Base-by-base conservation (phyloP, 2,113 vertebrate genomes). In the Sporophila hypoxantha region DNA sequence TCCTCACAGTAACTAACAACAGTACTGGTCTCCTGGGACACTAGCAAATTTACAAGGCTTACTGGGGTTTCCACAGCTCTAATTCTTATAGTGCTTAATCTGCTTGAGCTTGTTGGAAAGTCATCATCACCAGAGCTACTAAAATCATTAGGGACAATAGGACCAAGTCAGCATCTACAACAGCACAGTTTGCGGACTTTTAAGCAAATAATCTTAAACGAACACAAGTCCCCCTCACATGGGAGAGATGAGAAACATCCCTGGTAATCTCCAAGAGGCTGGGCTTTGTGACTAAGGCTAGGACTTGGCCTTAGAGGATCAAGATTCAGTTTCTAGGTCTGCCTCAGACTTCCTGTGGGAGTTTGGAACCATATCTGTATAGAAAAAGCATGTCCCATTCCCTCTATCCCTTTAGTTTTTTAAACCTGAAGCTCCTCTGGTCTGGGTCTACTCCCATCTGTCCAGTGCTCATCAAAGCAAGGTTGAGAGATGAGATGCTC, bases 1-100 rank as follows among this genome's bases (percentile, higher is more conserved):
- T 92, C 79, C 59, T 42, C 74, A 73, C 74, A 93, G 90, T 95
- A 90, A 94, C 90, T 88, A 93, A 90, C 83, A 95, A 94, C 93
- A 94, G 81, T 66, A 47, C 64, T 34, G 81, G 80, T 86, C 92
- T 92, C 91, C 75, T 56, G 88, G 89, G 90, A 93, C 81, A 81
- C 71, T 8, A 88, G 87, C 69, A 94, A 92, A 92, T 92, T 93
- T 90, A 91, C 70, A 84, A 91, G 74, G 46, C 69, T 91, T 93
- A 84, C 74, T 64, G 77, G 59, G 80, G 83, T 84, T 94, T 93
- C 91, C 77, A 88, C 80, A 86, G 80, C 59, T 89, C 85, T 91
- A 89, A 88, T 84, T 92, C 85, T 81, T 78, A 76, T 26, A 17
- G 82, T 47, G 67, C 74, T 88, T 94, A 75, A 92, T 89, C 76